phyloP scores from a whole-genome alignment of 2,113 vertebrate species.

The Microtus montanus region DNA sequence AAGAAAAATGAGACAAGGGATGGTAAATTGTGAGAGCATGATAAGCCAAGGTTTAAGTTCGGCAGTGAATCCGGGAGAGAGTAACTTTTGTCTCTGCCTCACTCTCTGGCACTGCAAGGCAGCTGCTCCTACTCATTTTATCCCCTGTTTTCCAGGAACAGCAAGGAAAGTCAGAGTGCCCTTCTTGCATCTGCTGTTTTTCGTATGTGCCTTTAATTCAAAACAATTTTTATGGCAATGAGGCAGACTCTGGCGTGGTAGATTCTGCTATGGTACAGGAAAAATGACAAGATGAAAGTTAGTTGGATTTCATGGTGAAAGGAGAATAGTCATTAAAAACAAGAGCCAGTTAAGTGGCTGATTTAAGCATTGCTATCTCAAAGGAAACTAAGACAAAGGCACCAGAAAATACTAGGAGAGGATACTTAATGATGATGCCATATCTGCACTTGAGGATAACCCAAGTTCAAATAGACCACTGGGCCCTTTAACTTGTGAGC shows the following conservation, averaged over 20 bases:
- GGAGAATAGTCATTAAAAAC: not conserved
- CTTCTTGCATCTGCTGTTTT: constrained; percentile 5
- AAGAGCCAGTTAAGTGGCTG: not conserved
- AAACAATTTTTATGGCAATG: not conserved
- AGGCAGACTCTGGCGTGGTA: not conserved
- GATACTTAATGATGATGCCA: not conserved
- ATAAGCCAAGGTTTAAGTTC: not conserved
- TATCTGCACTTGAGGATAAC: not conserved
- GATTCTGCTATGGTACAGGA: not conserved
- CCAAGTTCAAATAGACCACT: not conserved
- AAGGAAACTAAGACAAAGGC: constrained; percentile 14
- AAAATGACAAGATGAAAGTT: not conserved
- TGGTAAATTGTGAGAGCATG: not conserved
- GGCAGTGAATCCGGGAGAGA: not conserved
- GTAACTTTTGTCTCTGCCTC: not conserved
- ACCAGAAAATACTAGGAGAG: not conserved
- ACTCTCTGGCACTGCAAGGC: not conserved
- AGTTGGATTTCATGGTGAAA: not conserved
- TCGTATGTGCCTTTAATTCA: not conserved
- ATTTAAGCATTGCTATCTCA: not conserved
- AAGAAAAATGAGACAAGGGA: not conserved
- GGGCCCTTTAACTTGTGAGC: not conserved
- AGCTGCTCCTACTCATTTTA: not conserved
- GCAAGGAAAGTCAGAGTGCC: not conserved
- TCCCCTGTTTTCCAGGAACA: not conserved